Evolutionary conservation across 2,797 vertebrate species (phyloP).

Genomic region (Micropoecilia bifurca): DNA sequence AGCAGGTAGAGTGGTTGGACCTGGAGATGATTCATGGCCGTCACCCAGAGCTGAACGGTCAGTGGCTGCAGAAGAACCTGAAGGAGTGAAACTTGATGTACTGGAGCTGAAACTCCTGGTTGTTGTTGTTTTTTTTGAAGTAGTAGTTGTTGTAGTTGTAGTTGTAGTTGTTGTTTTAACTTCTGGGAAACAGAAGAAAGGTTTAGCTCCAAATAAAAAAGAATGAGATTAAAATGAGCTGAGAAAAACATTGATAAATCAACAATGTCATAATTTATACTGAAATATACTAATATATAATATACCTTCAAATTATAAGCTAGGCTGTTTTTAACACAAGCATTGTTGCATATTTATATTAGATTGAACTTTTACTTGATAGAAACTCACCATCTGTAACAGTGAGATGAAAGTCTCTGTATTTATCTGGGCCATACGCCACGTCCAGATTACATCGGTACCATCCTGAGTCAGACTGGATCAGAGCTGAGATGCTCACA

Average conservation of each 20-base stretch:
- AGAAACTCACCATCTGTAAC: not conserved
- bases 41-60: not conserved
- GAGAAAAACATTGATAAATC: too few relatives aligned
- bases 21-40: not conserved
- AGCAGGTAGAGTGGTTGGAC: not conserved
- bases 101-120: not conserved
- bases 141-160: too few relatives aligned
- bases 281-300: not conserved
- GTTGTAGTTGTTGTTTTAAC: not conserved
- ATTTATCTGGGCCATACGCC: not conserved
- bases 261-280: not conserved
- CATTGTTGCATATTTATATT: not conserved
- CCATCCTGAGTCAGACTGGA: not conserved
- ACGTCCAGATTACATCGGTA: not conserved
- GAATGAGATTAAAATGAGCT: too few relatives aligned
- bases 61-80: not conserved
- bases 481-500: conserved; percentile 1
- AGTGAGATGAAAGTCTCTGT: not conserved
- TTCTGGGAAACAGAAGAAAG: not conserved
- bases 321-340: not conserved
- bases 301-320: too few relatives aligned
- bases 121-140: not conserved
- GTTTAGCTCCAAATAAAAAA: not conserved
- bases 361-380: not conserved
- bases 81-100: not conserved